Percentiles rank a stretch among this genome's conserved stretches.
phyloP scores from a whole-genome alignment of 1,140 invertebrate genomes.

The Drosophila obscura region DNA sequence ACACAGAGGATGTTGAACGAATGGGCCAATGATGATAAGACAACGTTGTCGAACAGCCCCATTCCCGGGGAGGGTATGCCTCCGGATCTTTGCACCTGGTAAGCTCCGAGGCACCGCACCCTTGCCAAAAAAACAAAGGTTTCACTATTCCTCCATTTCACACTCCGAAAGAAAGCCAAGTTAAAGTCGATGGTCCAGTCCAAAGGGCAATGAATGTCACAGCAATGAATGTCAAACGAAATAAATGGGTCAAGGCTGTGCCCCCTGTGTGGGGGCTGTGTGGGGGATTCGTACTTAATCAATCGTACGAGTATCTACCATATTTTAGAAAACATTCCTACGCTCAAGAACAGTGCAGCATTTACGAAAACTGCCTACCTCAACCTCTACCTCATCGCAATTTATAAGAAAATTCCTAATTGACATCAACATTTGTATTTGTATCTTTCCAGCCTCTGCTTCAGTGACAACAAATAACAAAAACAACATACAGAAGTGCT shows the following conservation, averaged over 20 bases:
- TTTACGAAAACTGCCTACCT: neutral
- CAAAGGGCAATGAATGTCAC: neutral
- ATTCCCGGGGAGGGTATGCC: neutral
- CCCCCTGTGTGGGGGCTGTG: neutral
- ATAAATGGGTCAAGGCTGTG: slow-evolving; percentile 28
- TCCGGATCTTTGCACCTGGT: neutral
- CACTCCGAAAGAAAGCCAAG: slow-evolving; percentile 3
- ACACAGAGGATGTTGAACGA: slow-evolving; percentile 9
- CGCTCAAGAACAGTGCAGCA: neutral
- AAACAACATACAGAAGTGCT: too few relatives aligned
- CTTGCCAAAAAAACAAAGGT: neutral
- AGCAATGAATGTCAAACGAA: neutral
- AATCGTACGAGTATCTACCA: neutral
- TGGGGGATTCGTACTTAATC: too few relatives aligned
- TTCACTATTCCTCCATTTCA: slow-evolving; percentile 15
- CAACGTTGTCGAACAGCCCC: neutral
- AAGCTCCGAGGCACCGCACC: too few relatives aligned
- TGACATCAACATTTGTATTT: slow-evolving; percentile 52
- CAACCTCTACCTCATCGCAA: slow-evolving; percentile 3
- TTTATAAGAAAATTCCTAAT: slow-evolving; percentile 48
- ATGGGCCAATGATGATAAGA: slow-evolving; percentile 18
- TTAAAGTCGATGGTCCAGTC: neutral
- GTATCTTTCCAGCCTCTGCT: slow-evolving; percentile 21
- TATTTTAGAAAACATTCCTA: neutral
- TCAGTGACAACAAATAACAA: slow-evolving; percentile 13